These are phyloP conservation scores for Papilio aristodemus DNA, from an alignment of 1,140 invertebrate species.

Conservation along the genomic window DNA sequence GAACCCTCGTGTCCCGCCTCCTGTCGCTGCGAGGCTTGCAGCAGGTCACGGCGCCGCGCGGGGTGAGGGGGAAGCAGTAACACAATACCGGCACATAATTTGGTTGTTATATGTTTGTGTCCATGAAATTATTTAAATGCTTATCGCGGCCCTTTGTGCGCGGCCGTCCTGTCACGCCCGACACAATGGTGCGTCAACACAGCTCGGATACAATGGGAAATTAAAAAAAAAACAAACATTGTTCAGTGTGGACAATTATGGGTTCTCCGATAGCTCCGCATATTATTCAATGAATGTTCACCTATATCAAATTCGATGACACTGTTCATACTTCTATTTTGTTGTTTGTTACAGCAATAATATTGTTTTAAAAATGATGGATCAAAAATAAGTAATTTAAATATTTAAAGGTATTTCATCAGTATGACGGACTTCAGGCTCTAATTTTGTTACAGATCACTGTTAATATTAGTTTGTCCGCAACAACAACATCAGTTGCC, in stretches of 20 bases:
- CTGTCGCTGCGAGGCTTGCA: conserved; percentile 8
- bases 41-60: too few relatives aligned
- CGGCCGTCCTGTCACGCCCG: neutral
- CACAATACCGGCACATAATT: conserved; percentile 30
- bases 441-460: too few relatives aligned
- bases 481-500: too few relatives aligned
- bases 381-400: too few relatives aligned
- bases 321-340: neutral
- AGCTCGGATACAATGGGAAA: neutral
- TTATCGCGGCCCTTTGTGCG: conserved; percentile 23
- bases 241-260: neutral
- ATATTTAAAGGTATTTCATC: too few relatives aligned
- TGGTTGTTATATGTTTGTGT: conserved; percentile 22
- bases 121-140: conserved; percentile 38
- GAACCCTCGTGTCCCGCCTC: neutral
- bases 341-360: neutral
- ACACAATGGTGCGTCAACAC: conserved; percentile 10
- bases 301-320: conserved; percentile 1
- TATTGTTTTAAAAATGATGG: too few relatives aligned
- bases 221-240: neutral
- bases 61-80: too few relatives aligned
- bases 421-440: too few relatives aligned
- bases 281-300: neutral
- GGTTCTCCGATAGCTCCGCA: neutral
- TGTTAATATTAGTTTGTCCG: too few relatives aligned